Conservation (phyloP, 2,113 vertebrate species). For the Dissostichus mawsoni region DNA sequence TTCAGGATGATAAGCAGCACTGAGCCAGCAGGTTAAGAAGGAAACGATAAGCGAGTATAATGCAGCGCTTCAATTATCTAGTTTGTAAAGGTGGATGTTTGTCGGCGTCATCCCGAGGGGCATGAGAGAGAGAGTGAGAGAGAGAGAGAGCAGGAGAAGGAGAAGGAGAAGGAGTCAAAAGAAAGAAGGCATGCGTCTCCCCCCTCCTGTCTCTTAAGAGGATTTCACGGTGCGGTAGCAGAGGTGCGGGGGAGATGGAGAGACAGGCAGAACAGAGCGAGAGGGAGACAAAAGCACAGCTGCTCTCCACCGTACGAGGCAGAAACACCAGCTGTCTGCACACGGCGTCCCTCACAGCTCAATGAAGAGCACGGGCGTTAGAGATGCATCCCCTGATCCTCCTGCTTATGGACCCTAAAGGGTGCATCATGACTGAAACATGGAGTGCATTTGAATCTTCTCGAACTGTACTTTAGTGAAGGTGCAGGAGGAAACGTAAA, state of each 20-base stretch:
- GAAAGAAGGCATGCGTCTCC: slow-evolving; percentile 18
- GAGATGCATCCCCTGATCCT: slow-evolving; percentile 33
- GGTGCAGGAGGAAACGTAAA: not conserved
- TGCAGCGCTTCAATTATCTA: slow-evolving; percentile 23
- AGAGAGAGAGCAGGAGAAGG: slow-evolving; percentile 36
- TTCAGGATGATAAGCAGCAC: slow-evolving; percentile 23
- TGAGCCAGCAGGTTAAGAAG: slow-evolving; percentile 21
- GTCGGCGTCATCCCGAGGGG: slow-evolving; percentile 16
- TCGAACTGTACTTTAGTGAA: not conserved
- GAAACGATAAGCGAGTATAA: not conserved
- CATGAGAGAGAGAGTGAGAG: slow-evolving; percentile 29
- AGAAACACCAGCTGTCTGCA: slow-evolving; percentile 66
- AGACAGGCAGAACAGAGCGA: slow-evolving; percentile 39
- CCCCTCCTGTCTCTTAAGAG: slow-evolving; percentile 65
- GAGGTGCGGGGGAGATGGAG: slow-evolving; percentile 60
- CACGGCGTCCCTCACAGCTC: slow-evolving; percentile 32
- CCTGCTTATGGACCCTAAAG: not conserved
- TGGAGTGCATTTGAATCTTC: not conserved
- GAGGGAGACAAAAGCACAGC: slow-evolving; percentile 81
- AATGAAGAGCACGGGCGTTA: slow-evolving; percentile 33
- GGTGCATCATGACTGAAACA: not conserved
- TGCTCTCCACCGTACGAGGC: slow-evolving; percentile 66
- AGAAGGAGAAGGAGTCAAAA: slow-evolving; percentile 8
- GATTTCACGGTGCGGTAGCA: slow-evolving; percentile 78
- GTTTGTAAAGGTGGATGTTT: slow-evolving; percentile 34